phyloP scores from a whole-genome alignment of 2,888 invertebrate genomes.

The Ectemnius continuus region DNA sequence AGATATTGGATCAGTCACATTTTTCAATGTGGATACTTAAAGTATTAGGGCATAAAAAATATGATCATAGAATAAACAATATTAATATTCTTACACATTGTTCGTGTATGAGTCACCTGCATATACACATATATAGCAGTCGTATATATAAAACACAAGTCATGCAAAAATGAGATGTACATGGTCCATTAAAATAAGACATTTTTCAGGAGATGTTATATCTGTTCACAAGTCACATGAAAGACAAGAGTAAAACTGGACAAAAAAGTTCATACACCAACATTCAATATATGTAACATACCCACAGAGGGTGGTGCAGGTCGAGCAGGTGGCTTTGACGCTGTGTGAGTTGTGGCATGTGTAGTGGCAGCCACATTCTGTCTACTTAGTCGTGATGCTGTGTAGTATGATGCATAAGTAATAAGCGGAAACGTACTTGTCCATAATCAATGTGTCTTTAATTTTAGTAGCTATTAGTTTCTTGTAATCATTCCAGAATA shows the following conservation, averaged over 20 bases:
- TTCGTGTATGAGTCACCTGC: not conserved
- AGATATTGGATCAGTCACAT: not conserved
- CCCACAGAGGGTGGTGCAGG: conserved; percentile 77
- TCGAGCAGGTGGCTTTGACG: conserved; percentile 76
- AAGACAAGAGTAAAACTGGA: conserved; percentile 27
- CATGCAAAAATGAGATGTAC: conserved; percentile 34
- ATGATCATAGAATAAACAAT: not conserved
- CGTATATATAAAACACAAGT: conserved; percentile 13
- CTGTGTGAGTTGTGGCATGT: conserved; percentile 72
- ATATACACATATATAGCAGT: conserved; percentile 20
- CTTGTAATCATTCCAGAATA: not conserved
- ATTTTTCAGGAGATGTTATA: not conserved
- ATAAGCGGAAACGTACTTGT: conserved; percentile 40
- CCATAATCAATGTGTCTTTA: conserved; percentile 34
- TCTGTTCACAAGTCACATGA: too few relatives aligned
- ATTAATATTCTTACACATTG: not conserved
- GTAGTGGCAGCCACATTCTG: conserved; percentile 74
- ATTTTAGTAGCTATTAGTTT: conserved; percentile 11
- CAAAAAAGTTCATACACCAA: conserved; percentile 36
- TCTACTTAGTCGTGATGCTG: conserved; percentile 75
- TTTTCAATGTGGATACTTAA: not conserved
- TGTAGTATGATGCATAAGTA: conserved; percentile 70
- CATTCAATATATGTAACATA: conserved; percentile 68
- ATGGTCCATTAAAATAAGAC: conserved; percentile 23
- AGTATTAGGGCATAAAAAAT: not conserved